Evolutionary conservation across 2,113 vertebrate species (phyloP).

Genomic region (Pelmatolapia mariae): DNA sequence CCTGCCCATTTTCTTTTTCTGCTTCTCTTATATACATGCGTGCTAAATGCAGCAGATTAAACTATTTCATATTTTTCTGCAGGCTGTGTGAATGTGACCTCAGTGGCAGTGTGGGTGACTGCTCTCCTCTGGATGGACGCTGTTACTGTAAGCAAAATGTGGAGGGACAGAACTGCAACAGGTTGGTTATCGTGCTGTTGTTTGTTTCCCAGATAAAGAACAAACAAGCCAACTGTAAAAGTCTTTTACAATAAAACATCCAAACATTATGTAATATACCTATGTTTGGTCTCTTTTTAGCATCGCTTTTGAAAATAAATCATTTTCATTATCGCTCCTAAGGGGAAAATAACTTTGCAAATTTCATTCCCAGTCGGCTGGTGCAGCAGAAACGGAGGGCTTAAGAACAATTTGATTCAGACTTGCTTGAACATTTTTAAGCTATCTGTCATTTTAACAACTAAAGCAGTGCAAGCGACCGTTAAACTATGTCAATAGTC

Average conservation of each 20-base stretch:
- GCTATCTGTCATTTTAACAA: background rate
- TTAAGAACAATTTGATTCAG: background rate
- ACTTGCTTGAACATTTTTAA: background rate
- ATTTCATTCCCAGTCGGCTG: background rate
- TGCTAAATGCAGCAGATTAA: background rate
- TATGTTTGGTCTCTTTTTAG: background rate
- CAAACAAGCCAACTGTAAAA: background rate
- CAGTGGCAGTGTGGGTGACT: slow-evolving; percentile 74
- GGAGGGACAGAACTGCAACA: slow-evolving; percentile 84
- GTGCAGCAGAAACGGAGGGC: background rate
- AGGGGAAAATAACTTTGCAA: background rate
- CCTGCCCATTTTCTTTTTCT: background rate
- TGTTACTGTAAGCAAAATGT: slow-evolving; percentile 83
- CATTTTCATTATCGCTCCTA: background rate
- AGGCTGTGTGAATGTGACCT: slow-evolving; percentile 82
- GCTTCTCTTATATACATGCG: background rate
- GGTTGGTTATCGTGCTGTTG: slow-evolving; percentile 59
- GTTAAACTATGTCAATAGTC: background rate
- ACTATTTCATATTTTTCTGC: background rate
- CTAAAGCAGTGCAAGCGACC: background rate
- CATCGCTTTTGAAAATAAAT: background rate
- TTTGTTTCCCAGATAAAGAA: background rate
- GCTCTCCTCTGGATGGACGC: slow-evolving; percentile 76
- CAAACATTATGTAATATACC: background rate
- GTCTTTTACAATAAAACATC: background rate